These are phyloP conservation scores for Eupithecia vulgata DNA, from an alignment of 2,888 invertebrate species.

Conservation along the genomic window DNA sequence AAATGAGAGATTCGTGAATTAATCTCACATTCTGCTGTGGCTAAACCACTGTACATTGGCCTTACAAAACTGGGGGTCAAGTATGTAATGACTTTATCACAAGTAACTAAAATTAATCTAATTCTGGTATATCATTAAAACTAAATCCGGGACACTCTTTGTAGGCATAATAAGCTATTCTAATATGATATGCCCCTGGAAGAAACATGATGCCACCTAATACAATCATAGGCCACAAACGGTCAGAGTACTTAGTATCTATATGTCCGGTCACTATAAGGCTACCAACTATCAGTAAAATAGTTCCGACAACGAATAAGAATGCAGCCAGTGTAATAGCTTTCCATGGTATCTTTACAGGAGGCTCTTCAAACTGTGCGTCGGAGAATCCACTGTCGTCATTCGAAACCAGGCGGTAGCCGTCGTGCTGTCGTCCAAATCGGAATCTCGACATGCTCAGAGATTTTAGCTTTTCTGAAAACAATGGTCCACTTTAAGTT, in stretches of 20 bases:
- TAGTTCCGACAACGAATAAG: conserved; percentile 90
- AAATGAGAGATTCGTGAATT: not conserved
- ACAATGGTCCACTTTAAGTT: conserved; percentile 18
- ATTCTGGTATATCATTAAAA: conserved; percentile 95
- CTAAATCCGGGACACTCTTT: conserved; percentile 93
- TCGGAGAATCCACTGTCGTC: conserved; percentile 88
- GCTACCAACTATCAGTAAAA: conserved; percentile 89
- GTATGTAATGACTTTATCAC: not conserved
- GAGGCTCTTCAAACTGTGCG: conserved; percentile 87
- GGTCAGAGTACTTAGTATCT: conserved; percentile 92
- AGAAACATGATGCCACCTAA: conserved; percentile 95
- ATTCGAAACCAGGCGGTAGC: conserved; percentile 83
- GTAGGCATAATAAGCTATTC: conserved; percentile 94
- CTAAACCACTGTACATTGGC: not conserved
- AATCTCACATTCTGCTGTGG: not conserved
- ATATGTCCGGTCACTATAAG: conserved; percentile 92
- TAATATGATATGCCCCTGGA: conserved; percentile 95
- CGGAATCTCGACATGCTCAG: conserved; percentile 85
- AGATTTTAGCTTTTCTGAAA: conserved; percentile 59
- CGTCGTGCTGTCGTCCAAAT: conserved; percentile 84
- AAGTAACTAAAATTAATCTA: conserved; percentile 78
- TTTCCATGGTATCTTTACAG: conserved; percentile 92
- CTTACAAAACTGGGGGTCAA: not conserved
- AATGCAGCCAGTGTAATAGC: conserved; percentile 90
- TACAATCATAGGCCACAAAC: conserved; percentile 95